Evolutionary conservation across 2,888 invertebrate genomes (phyloP).

Genomic region (Noctua comes): DNA sequence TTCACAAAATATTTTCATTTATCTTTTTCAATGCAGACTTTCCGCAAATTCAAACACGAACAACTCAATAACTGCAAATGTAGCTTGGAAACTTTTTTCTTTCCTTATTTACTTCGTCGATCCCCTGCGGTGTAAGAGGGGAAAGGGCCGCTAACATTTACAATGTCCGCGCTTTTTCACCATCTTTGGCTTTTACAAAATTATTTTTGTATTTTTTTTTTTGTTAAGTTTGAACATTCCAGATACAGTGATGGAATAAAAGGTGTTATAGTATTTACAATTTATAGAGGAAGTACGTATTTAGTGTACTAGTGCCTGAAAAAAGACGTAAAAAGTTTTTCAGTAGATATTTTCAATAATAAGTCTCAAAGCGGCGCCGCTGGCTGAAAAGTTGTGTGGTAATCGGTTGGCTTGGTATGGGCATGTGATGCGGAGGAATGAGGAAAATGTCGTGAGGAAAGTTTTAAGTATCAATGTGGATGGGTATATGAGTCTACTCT

Average conservation of each 20-base stretch:
- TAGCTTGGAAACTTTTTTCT: slow-evolving; percentile 38
- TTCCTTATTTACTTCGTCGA: slow-evolving; percentile 42
- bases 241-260: neutral
- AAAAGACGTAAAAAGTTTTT: neutral
- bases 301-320: neutral
- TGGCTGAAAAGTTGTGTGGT: neutral
- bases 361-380: neutral
- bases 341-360: neutral
- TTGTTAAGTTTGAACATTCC: slow-evolving; percentile 5
- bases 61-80: slow-evolving; percentile 38
- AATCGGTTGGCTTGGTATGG: neutral
- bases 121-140: slow-evolving; percentile 49
- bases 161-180: slow-evolving; percentile 33
- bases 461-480: neutral
- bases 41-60: slow-evolving; percentile 22
- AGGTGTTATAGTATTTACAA: neutral
- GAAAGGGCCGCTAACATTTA: slow-evolving; percentile 27
- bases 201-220: slow-evolving; percentile 17
- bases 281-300: too few species aligned
- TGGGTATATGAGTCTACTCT: too few species aligned
- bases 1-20: neutral
- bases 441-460: neutral
- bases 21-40: slow-evolving; percentile 16
- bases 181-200: slow-evolving; percentile 26
- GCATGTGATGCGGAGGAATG: neutral